Conservation (phyloP, 2,797 vertebrate genomes). For the Xenops minutus region DNA sequence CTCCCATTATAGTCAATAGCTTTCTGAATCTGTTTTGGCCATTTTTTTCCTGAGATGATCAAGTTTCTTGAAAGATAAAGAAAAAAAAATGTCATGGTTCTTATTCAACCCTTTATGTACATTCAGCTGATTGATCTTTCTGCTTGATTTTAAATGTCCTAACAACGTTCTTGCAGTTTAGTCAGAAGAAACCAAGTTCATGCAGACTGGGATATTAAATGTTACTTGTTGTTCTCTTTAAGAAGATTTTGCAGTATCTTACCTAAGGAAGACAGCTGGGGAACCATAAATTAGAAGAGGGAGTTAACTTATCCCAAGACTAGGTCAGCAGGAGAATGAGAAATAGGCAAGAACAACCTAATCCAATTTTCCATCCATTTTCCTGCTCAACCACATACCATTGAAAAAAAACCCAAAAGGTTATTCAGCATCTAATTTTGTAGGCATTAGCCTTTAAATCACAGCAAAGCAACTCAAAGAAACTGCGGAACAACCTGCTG, state of each 20-base stretch:
- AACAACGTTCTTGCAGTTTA: background rate
- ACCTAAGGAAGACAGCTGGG: background rate
- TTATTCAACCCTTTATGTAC: background rate
- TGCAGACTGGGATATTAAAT: background rate
- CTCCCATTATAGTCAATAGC: background rate
- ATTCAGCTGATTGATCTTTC: background rate
- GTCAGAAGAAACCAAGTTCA: background rate
- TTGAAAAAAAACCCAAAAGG: slow-evolving; percentile 4
- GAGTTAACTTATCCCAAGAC: slow-evolving; percentile 1
- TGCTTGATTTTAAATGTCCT: background rate
- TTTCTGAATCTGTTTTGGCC: background rate
- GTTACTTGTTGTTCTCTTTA: background rate
- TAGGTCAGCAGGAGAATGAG: slow-evolving; percentile 2
- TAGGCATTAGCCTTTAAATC: slow-evolving; percentile 40
- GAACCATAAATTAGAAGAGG: background rate
- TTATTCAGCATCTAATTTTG: background rate
- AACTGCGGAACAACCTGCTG: background rate
- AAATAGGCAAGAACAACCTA: background rate
- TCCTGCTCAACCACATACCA: background rate
- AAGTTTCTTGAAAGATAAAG: background rate
- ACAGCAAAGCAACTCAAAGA: slow-evolving; percentile 9
- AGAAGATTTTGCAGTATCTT: background rate
- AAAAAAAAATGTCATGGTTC: background rate
- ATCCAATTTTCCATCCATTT: slow-evolving; percentile 34
- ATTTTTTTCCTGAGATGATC: background rate